These are phyloP conservation scores for Philypnodon macrostomus DNA, from an alignment of 2,797 vertebrate genomes.

Conservation along the genomic window DNA sequence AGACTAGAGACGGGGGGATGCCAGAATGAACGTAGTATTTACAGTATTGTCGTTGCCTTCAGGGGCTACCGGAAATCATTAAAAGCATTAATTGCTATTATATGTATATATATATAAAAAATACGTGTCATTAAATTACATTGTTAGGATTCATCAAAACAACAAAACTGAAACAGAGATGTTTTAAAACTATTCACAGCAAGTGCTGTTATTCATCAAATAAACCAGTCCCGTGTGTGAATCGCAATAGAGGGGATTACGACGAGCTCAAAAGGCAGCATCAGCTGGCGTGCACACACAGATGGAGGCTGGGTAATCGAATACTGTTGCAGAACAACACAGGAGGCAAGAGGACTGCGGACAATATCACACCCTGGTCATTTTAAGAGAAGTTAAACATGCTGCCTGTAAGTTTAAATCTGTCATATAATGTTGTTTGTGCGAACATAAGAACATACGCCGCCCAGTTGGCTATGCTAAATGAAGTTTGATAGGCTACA, in stretches of 20 bases:
- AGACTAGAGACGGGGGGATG: too few species aligned
- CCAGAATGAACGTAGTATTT: too few species aligned
- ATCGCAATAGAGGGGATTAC: conserved; percentile 14
- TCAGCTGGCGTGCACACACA: conserved; percentile 32
- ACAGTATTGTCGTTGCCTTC: conserved; percentile 15
- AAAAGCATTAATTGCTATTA: too few species aligned
- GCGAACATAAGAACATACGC: background rate
- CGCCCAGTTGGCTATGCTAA: conserved; percentile 12
- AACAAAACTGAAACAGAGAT: background rate
- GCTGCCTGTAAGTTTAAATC: conserved; percentile 10
- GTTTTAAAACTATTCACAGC: background rate
- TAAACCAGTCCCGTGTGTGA: background rate
- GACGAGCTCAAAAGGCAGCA: conserved; percentile 38
- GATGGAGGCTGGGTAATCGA: conserved; percentile 44
- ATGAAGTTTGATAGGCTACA: conserved; percentile 40
- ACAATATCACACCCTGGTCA: background rate
- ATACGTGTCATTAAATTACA: too few species aligned
- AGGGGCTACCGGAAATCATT: conserved; percentile 12
- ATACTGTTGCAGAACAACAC: conserved; percentile 24
- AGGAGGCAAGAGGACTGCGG: conserved; percentile 1
- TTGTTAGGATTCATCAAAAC: too few species aligned
- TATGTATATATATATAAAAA: too few species aligned
- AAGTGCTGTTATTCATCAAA: accelerated
- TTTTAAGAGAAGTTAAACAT: conserved; percentile 7
- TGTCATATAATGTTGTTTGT: background rate